A percentile compares a stretch with the other conserved stretches of the same genome.
Evolutionary conservation across 2,797 vertebrate species (phyloP).

Genomic region (Podarcis lilfordi): DNA sequence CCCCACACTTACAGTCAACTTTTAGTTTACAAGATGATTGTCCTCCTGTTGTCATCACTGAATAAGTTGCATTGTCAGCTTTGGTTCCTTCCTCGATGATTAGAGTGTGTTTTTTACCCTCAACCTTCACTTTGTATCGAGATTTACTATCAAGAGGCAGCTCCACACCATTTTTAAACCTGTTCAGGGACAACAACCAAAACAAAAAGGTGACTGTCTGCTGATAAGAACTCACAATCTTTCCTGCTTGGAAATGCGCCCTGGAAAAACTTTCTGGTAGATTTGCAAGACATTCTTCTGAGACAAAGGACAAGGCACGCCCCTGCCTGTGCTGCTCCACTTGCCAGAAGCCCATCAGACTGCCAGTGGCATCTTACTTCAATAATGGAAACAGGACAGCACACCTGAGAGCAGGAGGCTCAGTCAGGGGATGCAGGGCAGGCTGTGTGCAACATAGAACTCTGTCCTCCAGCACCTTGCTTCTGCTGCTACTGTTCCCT

Average conservation of each 20-base stretch:
- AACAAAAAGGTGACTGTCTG: conserved; percentile 7
- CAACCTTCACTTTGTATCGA: conserved; percentile 88
- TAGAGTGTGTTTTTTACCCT: conserved; percentile 92
- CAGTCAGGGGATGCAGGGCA: too few relatives aligned
- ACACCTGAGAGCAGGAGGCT: too few relatives aligned
- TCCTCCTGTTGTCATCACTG: conserved; percentile 93
- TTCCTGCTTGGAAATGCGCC: not conserved
- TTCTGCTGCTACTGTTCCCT: too few relatives aligned
- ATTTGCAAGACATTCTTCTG: too few relatives aligned
- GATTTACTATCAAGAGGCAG: conserved; percentile 90
- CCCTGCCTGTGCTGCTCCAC: not conserved
- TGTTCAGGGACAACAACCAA: conserved; percentile 60
- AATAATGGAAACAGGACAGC: not conserved
- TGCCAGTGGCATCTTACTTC: not conserved
- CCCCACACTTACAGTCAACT: conserved; percentile 86
- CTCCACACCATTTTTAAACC: conserved; percentile 98
- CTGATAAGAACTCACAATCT: not conserved
- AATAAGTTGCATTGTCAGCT: conserved; percentile 92
- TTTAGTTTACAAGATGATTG: conserved; percentile 87
- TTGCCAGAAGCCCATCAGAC: not conserved
- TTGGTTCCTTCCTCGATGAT: conserved; percentile 92
- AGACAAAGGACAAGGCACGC: too few relatives aligned
- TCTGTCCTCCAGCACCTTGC: too few relatives aligned
- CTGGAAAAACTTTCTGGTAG: too few relatives aligned
- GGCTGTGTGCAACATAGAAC: too few relatives aligned